These are phyloP conservation scores for Platalea minor DNA, from an alignment of 2,797 vertebrate species.

Conservation along the genomic window DNA sequence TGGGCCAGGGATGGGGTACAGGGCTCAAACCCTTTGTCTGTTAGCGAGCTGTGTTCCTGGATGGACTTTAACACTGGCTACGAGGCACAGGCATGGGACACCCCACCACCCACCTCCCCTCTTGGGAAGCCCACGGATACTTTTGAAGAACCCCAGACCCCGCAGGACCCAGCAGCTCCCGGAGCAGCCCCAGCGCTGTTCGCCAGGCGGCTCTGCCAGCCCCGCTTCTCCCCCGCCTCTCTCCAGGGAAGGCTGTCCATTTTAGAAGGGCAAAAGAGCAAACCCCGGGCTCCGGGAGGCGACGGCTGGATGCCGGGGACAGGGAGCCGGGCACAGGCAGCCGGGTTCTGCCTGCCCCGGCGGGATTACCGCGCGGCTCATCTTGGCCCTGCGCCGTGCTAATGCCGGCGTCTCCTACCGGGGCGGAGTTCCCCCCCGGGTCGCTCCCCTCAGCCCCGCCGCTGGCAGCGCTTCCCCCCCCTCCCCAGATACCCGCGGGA, in stretches of 20 bases:
- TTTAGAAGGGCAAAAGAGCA: background rate
- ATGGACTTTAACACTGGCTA: background rate
- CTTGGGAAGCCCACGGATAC: background rate
- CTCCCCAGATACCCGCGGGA: background rate
- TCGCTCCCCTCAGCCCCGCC: background rate
- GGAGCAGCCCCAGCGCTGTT: background rate
- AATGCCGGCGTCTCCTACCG: background rate
- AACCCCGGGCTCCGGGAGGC: background rate
- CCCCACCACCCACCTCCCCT: background rate
- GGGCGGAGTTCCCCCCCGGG: background rate
- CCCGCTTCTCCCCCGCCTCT: accelerated
- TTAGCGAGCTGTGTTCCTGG: background rate
- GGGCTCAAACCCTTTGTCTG: background rate
- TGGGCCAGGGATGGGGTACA: background rate
- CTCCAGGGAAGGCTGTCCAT: background rate
- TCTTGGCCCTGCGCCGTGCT: background rate
- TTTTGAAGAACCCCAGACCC: background rate
- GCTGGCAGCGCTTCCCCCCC: too few species aligned
- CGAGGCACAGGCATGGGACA: accelerated
- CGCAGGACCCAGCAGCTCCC: background rate
- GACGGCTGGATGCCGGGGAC: too few species aligned
- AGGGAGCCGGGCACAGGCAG: background rate
- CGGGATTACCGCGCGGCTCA: background rate
- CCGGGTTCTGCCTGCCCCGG: background rate
- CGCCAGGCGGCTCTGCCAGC: background rate